A percentile compares a stretch with the other conserved stretches of the same genome.
phyloP scores from a whole-genome alignment of 2,888 invertebrate species.

The Metellina segmentata region DNA sequence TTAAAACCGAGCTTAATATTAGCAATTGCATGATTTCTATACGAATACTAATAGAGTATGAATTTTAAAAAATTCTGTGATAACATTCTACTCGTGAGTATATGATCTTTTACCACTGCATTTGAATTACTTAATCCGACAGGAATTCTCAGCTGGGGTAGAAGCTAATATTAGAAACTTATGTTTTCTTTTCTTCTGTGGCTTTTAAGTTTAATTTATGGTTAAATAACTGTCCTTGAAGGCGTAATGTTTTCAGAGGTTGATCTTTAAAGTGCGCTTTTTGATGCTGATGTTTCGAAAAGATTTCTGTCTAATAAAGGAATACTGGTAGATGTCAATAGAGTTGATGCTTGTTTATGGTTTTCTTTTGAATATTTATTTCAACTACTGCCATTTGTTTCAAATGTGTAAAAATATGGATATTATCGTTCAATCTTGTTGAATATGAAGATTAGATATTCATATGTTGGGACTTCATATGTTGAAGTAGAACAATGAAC shows the following conservation, averaged over 20 bases:
- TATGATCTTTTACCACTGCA: constrained; percentile 8
- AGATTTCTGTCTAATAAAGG: no score
- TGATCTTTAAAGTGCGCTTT: background rate
- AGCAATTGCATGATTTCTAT: constrained; percentile 32
- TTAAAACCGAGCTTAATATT: constrained; percentile 57
- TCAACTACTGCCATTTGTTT: no score
- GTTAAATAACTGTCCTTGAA: background rate
- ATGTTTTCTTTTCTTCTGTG: constrained; percentile 31
- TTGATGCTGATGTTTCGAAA: background rate
- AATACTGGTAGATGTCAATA: no score
- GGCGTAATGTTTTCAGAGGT: background rate
- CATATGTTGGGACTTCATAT: no score
- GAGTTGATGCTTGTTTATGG: no score
- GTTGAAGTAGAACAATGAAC: no score
- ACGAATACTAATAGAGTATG: constrained; percentile 56
- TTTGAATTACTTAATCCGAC: constrained; percentile 36
- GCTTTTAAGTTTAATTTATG: constrained; percentile 24
- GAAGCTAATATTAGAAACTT: constrained; percentile 67
- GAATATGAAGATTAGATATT: no score
- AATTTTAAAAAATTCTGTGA: constrained; percentile 69
- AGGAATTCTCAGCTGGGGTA: constrained; percentile 70
- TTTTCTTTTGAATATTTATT: no score
- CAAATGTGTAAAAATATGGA: no score
- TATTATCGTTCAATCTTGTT: no score
- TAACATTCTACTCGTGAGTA: constrained; percentile 68